These are phyloP conservation scores for Sebastolobus altivelis DNA, from an alignment of 2,797 vertebrate species.

Conservation along the genomic window DNA sequence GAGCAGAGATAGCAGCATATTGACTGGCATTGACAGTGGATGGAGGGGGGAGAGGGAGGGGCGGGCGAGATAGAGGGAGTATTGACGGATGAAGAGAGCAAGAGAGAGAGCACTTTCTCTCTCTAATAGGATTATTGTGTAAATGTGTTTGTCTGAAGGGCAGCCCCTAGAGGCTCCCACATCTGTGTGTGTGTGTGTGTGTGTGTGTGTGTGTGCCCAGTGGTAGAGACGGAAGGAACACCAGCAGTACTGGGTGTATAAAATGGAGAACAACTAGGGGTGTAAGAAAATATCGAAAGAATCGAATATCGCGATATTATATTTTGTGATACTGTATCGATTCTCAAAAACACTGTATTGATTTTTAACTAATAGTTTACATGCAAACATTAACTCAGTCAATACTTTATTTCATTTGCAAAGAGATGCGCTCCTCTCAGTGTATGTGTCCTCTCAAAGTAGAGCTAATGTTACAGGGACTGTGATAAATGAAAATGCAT, in stretches of 20 bases:
- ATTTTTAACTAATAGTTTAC: too few species aligned
- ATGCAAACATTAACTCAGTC: too few species aligned
- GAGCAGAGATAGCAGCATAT: constrained; percentile 43
- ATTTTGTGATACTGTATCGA: too few species aligned
- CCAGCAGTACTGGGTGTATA: background rate
- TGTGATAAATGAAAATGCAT: too few species aligned
- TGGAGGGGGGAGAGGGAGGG: background rate
- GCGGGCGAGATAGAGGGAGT: background rate
- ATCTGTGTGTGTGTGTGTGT: background rate
- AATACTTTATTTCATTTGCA: too few species aligned
- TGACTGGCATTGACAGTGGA: constrained; percentile 52
- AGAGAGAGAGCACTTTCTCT: constrained; percentile 38
- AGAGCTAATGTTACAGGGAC: too few species aligned
- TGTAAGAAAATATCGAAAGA: too few species aligned
- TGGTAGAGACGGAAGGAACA: background rate
- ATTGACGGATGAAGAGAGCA: constrained; percentile 41
- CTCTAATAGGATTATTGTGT: constrained; percentile 74
- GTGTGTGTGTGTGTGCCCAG: constrained; percentile 15
- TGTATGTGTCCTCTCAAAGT: too few species aligned
- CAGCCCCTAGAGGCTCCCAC: constrained; percentile 37
- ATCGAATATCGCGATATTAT: too few species aligned
- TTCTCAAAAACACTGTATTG: too few species aligned
- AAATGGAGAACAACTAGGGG: constrained; percentile 3
- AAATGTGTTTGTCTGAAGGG: constrained; percentile 66
- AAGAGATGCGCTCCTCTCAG: too few species aligned